These are phyloP conservation scores for Dynastes tityus DNA, from an alignment of 2,888 invertebrate genomes.

Conservation along the genomic window DNA sequence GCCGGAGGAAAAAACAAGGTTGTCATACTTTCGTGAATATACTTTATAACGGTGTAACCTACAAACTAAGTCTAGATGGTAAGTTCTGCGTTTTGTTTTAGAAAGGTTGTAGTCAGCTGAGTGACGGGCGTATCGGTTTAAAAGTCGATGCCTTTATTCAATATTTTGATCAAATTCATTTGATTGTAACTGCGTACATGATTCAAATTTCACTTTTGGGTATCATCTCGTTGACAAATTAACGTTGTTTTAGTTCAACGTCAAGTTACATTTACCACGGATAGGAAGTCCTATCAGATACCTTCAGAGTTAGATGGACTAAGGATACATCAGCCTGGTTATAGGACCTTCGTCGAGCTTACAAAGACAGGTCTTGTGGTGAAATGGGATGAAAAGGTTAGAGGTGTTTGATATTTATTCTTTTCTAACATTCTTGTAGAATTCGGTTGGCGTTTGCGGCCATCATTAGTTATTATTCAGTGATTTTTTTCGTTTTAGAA, in stretches of 20 bases:
- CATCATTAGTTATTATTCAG: not conserved
- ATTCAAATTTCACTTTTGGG: too few species aligned
- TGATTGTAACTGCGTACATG: too few species aligned
- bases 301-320: not conserved
- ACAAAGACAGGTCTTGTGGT: not conserved
- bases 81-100: not conserved
- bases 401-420: not conserved
- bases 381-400: conserved; percentile 21
- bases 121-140: too few species aligned
- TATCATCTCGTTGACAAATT: not conserved
- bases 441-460: too few species aligned
- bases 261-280: not conserved
- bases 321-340: not conserved
- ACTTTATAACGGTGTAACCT: not conserved
- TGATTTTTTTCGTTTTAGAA: not conserved
- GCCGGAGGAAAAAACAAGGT: not conserved
- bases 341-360: conserved; percentile 12
- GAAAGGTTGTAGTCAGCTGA: too few species aligned
- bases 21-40: not conserved
- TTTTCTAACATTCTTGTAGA: too few species aligned
- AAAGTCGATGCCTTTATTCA: too few species aligned
- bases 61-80: conserved; percentile 5
- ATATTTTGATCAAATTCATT: too few species aligned
- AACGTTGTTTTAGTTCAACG: not conserved
- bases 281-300: not conserved